Base-by-base conservation (phyloP, 2,797 vertebrate genomes). In the Sus cebifrons region DNA sequence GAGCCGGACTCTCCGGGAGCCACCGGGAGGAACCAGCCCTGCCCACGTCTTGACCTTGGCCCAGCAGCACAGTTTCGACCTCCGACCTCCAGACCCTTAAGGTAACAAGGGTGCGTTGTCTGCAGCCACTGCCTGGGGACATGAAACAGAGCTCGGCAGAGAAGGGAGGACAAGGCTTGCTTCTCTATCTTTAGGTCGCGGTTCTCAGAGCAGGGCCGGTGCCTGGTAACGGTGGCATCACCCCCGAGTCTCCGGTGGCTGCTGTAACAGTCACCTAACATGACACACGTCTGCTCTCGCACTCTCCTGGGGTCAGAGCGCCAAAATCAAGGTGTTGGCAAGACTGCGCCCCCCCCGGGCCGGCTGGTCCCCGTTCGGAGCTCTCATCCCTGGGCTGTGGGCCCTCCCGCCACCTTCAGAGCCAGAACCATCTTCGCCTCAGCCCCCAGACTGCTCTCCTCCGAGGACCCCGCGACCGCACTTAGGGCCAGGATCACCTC, bases 191-290 rank as follows among this genome's bases (percentile, higher is more conserved):
- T 13, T 9, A 9, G 12, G 27, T 21, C 56, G 6, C 58, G 4
- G 3, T 36, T 36, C 56, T 21, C 54, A 2, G 78, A 27, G 68
- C 32, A 40, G 32, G 23, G 18, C 18, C 14, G 68, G 68, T 13
- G 10, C 36, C 58, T 23, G 6, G 58, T 15, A 6, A 23, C 21
- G 11, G 25, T 56, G 1, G 10, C 3, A 5, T 44, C 78, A 6
- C 36, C 15, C 1, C 32, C 20, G 6, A 1, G 5, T 16, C 13
- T 32, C 23, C 3, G 1, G 56, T 2, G 0, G 0, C 77, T 16
- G 40, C 68, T 2, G 23, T 21, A 21, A 52, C 36, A 12, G 4
- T 2, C 13, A 25, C 8, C 32, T 36, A 25, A 44, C 58, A 27
- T 23, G 3, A 21, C 21, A 17, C 14, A 0, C 15, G 7, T 71